Conservation (phyloP, 2,888 invertebrate species). For the Oconnorella tubifera region DNA sequence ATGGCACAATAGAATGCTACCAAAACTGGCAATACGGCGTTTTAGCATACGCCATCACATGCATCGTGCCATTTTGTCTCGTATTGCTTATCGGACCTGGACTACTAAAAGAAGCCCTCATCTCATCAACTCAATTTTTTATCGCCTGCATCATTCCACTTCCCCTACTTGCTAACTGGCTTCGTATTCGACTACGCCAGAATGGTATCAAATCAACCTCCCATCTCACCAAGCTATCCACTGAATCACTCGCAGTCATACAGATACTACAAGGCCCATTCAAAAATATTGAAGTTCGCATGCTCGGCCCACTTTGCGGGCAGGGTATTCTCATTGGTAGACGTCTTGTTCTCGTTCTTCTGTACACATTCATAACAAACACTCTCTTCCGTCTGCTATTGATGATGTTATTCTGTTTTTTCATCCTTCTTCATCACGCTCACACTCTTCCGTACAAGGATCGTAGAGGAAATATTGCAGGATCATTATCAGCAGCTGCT, state of each 20-base stretch:
- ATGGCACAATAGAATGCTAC: slow-evolving; percentile 34
- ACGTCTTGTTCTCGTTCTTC: slow-evolving; percentile 31
- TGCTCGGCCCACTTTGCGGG: slow-evolving; percentile 33
- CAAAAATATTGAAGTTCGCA: slow-evolving; percentile 26
- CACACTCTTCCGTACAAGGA: slow-evolving; percentile 37
- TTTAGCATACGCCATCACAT: slow-evolving; percentile 31
- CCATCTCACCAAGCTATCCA: too few relatives aligned
- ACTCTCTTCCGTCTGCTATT: slow-evolving; percentile 34
- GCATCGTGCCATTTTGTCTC: slow-evolving; percentile 36
- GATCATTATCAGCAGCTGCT: slow-evolving; percentile 33
- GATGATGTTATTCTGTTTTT: slow-evolving; percentile 36
- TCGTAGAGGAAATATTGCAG: slow-evolving; percentile 34
- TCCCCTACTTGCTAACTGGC: slow-evolving; percentile 36
- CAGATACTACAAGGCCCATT: slow-evolving; percentile 38
- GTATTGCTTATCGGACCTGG: slow-evolving; percentile 36
- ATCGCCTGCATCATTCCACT: slow-evolving; percentile 34
- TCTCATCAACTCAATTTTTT: slow-evolving; percentile 35
- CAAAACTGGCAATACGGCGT: slow-evolving; percentile 35
- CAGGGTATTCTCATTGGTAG: slow-evolving; percentile 34
- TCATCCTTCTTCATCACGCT: slow-evolving; percentile 36
- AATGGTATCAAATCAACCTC: too few relatives aligned
- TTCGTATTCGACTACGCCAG: slow-evolving; percentile 25
- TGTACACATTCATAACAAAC: slow-evolving; percentile 37
- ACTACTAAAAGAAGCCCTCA: slow-evolving; percentile 31
- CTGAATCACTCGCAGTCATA: too few relatives aligned